A percentile compares a stretch with the other conserved stretches of the same genome.
phyloP scores from a whole-genome alignment of 2,113 vertebrate genomes.

The Laticauda laticaudata region DNA sequence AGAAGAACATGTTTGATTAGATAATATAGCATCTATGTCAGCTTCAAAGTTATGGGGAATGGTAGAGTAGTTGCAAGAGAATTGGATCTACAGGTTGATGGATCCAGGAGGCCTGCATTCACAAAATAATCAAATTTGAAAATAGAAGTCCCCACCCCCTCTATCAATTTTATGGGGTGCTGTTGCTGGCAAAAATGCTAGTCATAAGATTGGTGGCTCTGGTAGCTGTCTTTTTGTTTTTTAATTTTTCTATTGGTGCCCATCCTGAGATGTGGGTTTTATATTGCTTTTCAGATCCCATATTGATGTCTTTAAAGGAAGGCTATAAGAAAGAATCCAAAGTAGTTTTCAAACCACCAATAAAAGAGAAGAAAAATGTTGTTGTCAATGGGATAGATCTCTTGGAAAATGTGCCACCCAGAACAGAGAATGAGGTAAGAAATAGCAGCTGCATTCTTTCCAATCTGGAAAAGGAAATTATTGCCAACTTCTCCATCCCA shows the following conservation, averaged over 20 bases:
- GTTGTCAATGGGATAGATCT: conserved; percentile 95
- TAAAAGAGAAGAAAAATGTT: conserved; percentile 87
- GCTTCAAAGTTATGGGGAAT: neutral
- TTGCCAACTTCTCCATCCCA: neutral
- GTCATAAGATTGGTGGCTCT: neutral
- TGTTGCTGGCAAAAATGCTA: neutral
- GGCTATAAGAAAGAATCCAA: conserved; percentile 86
- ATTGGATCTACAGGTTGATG: neutral
- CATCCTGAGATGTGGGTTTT: neutral
- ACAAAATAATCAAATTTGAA: neutral
- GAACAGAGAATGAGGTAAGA: conserved; percentile 93
- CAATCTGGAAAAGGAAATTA: neutral
- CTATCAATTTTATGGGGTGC: neutral
- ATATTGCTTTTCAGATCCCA: conserved; percentile 78
- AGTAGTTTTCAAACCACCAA: conserved; percentile 88
- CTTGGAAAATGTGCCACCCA: conserved; percentile 91
- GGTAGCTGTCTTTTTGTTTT: neutral
- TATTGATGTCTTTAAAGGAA: conserved; percentile 93
- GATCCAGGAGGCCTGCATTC: neutral
- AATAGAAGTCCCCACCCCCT: neutral
- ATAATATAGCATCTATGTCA: neutral
- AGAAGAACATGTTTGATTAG: neutral
- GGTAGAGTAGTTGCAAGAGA: neutral
- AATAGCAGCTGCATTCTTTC: neutral
- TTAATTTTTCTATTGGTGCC: neutral